Conservation (phyloP, 2,797 vertebrate species). For the Podarcis siculus region DNA sequence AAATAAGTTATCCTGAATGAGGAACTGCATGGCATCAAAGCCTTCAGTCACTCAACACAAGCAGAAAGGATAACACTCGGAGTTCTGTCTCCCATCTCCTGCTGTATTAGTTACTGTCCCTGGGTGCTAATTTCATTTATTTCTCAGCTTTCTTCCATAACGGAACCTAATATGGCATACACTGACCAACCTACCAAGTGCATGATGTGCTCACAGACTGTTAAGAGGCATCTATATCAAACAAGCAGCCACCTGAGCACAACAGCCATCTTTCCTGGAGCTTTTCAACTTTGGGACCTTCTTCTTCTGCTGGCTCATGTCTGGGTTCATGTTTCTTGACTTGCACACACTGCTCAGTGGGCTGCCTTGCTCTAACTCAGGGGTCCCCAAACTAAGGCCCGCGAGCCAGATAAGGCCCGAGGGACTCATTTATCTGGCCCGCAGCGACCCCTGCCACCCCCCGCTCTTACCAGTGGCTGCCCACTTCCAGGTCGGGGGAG, state of each 20-base stretch:
- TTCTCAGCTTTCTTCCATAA: too few species aligned
- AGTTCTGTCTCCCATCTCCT: background rate
- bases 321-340: background rate
- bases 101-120: background rate
- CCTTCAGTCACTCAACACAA: background rate
- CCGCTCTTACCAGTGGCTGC: too few species aligned
- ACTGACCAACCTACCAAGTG: background rate
- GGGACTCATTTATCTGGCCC: too few species aligned
- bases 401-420: too few species aligned
- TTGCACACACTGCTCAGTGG: background rate
- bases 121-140: background rate
- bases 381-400: too few species aligned
- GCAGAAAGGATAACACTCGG: background rate
- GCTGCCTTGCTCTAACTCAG: background rate
- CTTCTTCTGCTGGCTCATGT: background rate
- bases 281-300: background rate
- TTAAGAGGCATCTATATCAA: background rate
- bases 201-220: background rate
- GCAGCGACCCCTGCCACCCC: too few species aligned
- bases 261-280: too few species aligned
- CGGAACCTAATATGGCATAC: background rate
- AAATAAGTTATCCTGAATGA: background rate
- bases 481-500: too few species aligned
- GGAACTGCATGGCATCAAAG: background rate
- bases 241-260: background rate